These are phyloP conservation scores for Bolborhynchus lineola DNA, from an alignment of 2,113 vertebrate genomes.

Conservation along the genomic window DNA sequence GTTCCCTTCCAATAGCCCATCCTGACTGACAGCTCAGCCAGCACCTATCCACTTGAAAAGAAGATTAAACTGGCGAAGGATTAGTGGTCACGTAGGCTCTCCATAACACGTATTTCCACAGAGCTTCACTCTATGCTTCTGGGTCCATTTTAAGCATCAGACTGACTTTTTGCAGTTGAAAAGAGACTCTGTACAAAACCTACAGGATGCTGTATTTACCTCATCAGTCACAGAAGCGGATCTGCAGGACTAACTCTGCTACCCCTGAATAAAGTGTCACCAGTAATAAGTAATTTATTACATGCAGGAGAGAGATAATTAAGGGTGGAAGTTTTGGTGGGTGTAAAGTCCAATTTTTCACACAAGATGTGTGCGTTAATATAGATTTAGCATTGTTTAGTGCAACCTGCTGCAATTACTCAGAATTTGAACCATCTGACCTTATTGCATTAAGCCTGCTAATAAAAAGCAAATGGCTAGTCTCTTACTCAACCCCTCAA, in stretches of 20 bases:
- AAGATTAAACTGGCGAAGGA: not conserved
- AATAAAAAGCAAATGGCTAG: not conserved
- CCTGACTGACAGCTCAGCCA: not conserved
- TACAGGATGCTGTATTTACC: not conserved
- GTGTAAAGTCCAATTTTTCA: not conserved
- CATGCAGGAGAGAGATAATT: not conserved
- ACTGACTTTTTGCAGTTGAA: not conserved
- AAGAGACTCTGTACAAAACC: not conserved
- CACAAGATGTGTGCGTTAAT: not conserved
- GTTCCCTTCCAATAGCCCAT: conserved; percentile 10
- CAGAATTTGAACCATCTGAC: not conserved
- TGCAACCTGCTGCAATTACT: not conserved
- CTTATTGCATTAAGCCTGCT: not conserved
- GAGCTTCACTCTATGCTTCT: not conserved
- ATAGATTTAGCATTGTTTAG: not conserved
- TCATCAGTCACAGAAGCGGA: not conserved
- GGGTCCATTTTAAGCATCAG: not conserved
- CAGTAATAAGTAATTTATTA: not conserved
- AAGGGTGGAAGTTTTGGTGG: not conserved
- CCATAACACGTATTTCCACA: not conserved
- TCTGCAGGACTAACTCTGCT: not conserved
- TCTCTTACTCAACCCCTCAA: not conserved
- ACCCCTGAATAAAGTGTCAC: not conserved
- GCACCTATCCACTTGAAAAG: not conserved
- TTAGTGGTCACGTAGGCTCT: not conserved